phyloP scores from a whole-genome alignment of 2,797 vertebrate species.

The Neoniphon sammara region DNA sequence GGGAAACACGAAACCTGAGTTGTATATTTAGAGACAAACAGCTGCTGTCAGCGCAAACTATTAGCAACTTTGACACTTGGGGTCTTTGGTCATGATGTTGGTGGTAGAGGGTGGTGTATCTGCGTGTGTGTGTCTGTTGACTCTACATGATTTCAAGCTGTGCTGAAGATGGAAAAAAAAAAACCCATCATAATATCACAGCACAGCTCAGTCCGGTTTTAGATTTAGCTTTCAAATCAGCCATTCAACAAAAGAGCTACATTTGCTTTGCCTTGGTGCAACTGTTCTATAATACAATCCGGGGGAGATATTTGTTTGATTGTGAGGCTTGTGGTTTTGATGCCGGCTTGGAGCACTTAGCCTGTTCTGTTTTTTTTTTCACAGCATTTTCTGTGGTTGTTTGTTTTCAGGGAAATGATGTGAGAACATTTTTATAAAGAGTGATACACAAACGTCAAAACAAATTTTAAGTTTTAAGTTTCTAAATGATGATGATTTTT shows the following conservation, averaged over 20 bases:
- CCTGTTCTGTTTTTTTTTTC: slow-evolving; percentile 17
- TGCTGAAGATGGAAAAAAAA: not conserved
- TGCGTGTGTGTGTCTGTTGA: not conserved
- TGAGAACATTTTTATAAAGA: slow-evolving; percentile 28
- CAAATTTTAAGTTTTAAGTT: slow-evolving; percentile 35
- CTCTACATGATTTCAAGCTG: not conserved
- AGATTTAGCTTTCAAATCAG: not conserved
- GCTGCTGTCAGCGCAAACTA: slow-evolving; percentile 62
- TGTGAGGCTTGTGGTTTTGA: slow-evolving; percentile 18
- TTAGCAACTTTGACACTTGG: slow-evolving; percentile 67
- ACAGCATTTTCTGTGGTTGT: slow-evolving; percentile 18
- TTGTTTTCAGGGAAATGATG: slow-evolving; percentile 32
- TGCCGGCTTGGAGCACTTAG: slow-evolving; percentile 22
- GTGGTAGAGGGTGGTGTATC: slow-evolving; percentile 2
- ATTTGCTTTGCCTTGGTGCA: slow-evolving; percentile 8
- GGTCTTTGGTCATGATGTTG: slow-evolving; percentile 24
- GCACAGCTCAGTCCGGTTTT: not conserved
- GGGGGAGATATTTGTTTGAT: slow-evolving; percentile 19
- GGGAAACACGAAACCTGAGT: slow-evolving; percentile 64
- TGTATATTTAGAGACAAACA: slow-evolving; percentile 75
- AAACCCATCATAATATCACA: not conserved
- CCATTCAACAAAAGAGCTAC: not conserved
- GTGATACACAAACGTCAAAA: slow-evolving; percentile 27
- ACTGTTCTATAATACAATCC: slow-evolving; percentile 28
- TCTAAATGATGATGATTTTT: slow-evolving; percentile 5